phyloP scores from a whole-genome alignment of 2,888 invertebrate species.

The Alentia gelatinosa region DNA sequence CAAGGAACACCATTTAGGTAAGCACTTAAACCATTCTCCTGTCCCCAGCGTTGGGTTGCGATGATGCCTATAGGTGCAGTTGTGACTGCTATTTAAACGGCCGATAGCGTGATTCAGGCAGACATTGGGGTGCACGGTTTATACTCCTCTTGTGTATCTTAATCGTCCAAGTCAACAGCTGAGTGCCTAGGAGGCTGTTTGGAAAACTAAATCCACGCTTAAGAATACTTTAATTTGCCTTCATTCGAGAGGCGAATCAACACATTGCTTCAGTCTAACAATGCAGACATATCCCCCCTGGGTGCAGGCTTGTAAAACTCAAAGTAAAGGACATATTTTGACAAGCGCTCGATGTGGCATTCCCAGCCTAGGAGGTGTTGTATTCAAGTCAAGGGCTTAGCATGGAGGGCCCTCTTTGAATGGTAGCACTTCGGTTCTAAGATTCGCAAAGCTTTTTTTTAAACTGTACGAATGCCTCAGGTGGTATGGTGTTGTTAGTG shows the following conservation, averaged over 20 bases:
- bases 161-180: not conserved
- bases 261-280: not conserved
- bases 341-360: not conserved
- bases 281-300: not conserved
- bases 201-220: not conserved
- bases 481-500: not conserved
- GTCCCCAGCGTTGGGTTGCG: not conserved
- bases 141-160: not conserved
- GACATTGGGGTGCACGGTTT: not conserved
- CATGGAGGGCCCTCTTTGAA: not conserved
- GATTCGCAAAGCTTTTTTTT: not conserved
- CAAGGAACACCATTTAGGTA: not conserved
- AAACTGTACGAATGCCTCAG: not conserved
- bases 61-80: not conserved
- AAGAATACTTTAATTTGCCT: constrained; percentile 3
- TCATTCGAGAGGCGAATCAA: not conserved
- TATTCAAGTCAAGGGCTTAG: not conserved
- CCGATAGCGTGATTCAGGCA: not conserved
- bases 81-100: not conserved
- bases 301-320: not conserved
- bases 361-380: not conserved
- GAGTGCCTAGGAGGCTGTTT: not conserved
- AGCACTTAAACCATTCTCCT: not conserved
- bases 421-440: not conserved
- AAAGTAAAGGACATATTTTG: constrained; percentile 22